Conservation (phyloP, 2,888 invertebrate species). For the Scelioninae gen. 1 region DNA sequence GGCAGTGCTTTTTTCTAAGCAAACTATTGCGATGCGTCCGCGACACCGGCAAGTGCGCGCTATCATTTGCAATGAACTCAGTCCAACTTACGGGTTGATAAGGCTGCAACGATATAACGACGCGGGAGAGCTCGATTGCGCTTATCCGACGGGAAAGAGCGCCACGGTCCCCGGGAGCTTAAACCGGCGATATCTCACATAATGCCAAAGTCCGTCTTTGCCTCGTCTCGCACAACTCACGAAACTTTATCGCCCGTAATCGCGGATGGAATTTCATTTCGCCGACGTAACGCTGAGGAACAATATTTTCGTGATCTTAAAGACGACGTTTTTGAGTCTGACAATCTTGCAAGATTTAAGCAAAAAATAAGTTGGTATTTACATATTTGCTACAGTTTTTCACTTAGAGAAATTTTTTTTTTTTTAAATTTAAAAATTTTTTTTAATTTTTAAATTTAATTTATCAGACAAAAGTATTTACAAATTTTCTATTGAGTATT, state of each 20-base stretch:
- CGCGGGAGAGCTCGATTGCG: conserved; percentile 63
- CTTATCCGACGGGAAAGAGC: conserved; percentile 68
- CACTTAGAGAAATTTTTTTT: too few species aligned
- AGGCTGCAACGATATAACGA: conserved; percentile 72
- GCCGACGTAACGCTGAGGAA: conserved; percentile 42
- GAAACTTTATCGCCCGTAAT: conserved; percentile 65
- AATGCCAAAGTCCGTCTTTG: conserved; percentile 71
- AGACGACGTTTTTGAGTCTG: conserved; percentile 47
- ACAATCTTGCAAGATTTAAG: conserved; percentile 38
- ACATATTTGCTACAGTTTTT: too few species aligned
- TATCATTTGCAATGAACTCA: conserved; percentile 76
- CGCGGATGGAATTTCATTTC: conserved; percentile 65
- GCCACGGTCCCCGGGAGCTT: conserved; percentile 61
- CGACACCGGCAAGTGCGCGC: conserved; percentile 57
- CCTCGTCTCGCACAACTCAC: conserved; percentile 65
- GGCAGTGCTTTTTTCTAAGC: conserved; percentile 53
- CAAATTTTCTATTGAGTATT: too few species aligned
- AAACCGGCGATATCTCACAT: conserved; percentile 73
- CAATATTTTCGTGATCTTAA: conserved; percentile 63
- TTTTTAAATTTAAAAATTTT: too few species aligned
- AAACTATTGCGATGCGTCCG: conserved; percentile 40
- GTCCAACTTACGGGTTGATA: conserved; percentile 76
- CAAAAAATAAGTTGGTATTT: conserved; percentile 25
- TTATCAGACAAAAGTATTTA: too few species aligned
- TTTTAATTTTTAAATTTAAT: too few species aligned